phyloP scores from a whole-genome alignment of 2,113 vertebrate genomes.

The Epinephelus fuscoguttatus region DNA sequence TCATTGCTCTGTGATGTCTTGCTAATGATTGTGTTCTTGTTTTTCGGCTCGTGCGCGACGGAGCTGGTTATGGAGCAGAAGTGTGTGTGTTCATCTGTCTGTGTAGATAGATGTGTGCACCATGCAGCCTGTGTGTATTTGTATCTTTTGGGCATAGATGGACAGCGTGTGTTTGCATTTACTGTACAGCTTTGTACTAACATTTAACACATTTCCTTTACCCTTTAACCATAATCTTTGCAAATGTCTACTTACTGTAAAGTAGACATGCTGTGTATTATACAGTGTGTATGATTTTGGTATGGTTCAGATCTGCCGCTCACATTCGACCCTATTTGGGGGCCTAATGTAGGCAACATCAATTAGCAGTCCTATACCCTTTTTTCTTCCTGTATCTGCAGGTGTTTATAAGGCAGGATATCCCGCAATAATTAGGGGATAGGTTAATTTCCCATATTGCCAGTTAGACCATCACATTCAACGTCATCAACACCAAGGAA shows the following conservation, averaged over 20 bases:
- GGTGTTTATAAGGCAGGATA: no score
- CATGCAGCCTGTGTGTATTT: background rate
- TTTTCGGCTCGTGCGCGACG: background rate
- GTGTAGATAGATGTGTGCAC: no score
- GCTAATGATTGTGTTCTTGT: conserved; percentile 29
- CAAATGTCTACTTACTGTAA: background rate
- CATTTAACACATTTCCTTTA: no score
- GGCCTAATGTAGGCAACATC: background rate
- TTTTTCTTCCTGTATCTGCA: no score
- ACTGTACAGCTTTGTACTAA: background rate
- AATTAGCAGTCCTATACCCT: background rate
- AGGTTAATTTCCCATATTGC: no score
- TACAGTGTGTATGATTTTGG: background rate
- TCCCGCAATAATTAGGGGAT: no score
- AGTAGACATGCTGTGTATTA: background rate
- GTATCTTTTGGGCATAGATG: background rate
- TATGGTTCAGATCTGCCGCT: background rate
- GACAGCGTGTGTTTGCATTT: no score
- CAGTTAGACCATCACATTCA: no score
- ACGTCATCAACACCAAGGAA: no score
- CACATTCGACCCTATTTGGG: background rate
- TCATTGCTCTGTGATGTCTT: conserved; percentile 29
- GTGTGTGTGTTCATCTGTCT: conserved; percentile 1
- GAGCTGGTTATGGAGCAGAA: background rate
- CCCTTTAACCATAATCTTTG: background rate